Evolutionary conservation across 2,113 vertebrate species (phyloP).

Genomic region (western clawed frog (Xenopus tropicalis)): UCB_Xtro_10.0 CM004446.2:30206001-30206500

Average conservation of each 20-base stretch:
- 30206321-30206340: slow-evolving; percentile 29
- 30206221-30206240: slow-evolving; percentile 52
- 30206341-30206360: not conserved
- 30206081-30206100: rapidly evolving
- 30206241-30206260: slow-evolving; percentile 58
- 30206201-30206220: slow-evolving; percentile 59
- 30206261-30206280: slow-evolving; percentile 36
- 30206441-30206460: not conserved
- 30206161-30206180: slow-evolving; percentile 59
- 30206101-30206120: not conserved
- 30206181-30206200: slow-evolving; percentile 55
- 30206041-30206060: no score
- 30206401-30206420: slow-evolving; percentile 23
- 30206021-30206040: no score
- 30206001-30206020: no score
- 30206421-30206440: not conserved
- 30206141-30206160: slow-evolving; percentile 54
- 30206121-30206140: slow-evolving; percentile 25
- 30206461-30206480: not conserved
- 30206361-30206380: slow-evolving; percentile 16
- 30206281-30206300: slow-evolving; percentile 51
- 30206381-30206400: slow-evolving; percentile 16
- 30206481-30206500: not conserved
- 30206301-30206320: slow-evolving; percentile 60
- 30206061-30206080: not conserved